A percentile compares a stretch with the other conserved stretches of the same genome.
These are phyloP conservation scores for Lamellibrachia columna DNA, from an alignment of 2,888 invertebrate species.

Conservation along the genomic window DNA sequence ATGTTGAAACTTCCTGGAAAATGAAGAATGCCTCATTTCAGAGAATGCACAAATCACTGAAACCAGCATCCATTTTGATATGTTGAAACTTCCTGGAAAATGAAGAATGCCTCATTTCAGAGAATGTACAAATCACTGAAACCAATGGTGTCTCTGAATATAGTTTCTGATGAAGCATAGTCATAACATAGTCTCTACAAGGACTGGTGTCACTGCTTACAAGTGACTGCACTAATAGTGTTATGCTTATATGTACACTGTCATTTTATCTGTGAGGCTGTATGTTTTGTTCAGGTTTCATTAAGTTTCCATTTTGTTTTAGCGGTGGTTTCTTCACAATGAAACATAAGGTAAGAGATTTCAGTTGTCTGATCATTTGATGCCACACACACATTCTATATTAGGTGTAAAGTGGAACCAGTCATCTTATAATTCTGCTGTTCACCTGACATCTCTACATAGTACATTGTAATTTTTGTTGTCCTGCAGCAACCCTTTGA, in stretches of 20 bases:
- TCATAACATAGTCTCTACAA: neutral
- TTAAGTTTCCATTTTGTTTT: conserved; percentile 39
- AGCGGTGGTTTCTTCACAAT: conserved; percentile 63
- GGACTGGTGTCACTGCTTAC: neutral
- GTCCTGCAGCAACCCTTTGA: neutral
- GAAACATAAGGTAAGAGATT: conserved; percentile 50
- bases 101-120: no score
- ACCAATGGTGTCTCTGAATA: no score
- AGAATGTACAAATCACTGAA: no score
- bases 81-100: no score
- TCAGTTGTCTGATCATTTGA: neutral
- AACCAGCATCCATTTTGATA: no score
- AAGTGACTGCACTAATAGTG: neutral
- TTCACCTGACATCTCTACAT: no score
- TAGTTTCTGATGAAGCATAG: no score
- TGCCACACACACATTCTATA: neutral
- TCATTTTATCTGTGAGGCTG: neutral
- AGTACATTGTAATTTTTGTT: neutral
- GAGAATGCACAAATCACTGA: no score
- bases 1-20: no score
- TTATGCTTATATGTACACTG: neutral
- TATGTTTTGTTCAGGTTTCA: neutral
- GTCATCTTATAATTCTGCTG: neutral
- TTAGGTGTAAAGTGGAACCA: neutral
- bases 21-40: no score